Base-by-base conservation (phyloP, 2,888 invertebrate genomes). In the Dromius quadrimaculatus region DNA sequence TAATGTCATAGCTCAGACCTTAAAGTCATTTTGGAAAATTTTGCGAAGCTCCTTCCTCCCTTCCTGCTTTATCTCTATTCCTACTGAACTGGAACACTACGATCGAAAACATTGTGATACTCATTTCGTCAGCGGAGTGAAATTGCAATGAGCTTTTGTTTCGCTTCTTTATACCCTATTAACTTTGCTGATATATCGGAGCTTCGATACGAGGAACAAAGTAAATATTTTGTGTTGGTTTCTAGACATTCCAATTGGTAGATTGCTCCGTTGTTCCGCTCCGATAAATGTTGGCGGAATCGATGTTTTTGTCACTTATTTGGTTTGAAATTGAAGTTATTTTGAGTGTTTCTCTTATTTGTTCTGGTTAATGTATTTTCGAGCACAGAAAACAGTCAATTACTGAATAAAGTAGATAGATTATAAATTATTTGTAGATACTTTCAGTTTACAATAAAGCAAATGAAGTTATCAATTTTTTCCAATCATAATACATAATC, bases 101-200 rank as follows among this genome's bases (percentile, higher is more conserved):
- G n/a, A n/a, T n/a, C n/a, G n/a, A n/a, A n/a, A n/a, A n/a, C n/a
- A n/a, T n/a, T 23, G 47, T 11, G 47, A 50, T 50, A 50, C 11
- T 50, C 22, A 50, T 50, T 50, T 13, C 47, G 22, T 50, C 47
- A 50, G 47, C 47, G 47, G 47, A 50, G 47, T 50, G 47, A 50
- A 50, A 50, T 50, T 50, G 47, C 47, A 50, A 50, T 50, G 47
- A 28, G 28, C 11, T 23, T 22, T 47, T 47, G 47, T 47, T 47
- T 50, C 47, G 47, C 23, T 50, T 22, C 47, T 50, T 50, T 50
- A 50, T 50, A 50, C 47, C 47, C 47, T 50, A 50, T 50, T 50
- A 50, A 23, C 47, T 50, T 50, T 8, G 23, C 47, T 50, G 47
- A 22, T 50, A 15, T 22, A 50, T 50, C 23, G 15, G 23, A 50